A percentile compares a stretch with the other conserved stretches of the same genome.
Evolutionary conservation across 1,140 invertebrate species (phyloP).

Genomic region (Portunus trituberculatus): DNA sequence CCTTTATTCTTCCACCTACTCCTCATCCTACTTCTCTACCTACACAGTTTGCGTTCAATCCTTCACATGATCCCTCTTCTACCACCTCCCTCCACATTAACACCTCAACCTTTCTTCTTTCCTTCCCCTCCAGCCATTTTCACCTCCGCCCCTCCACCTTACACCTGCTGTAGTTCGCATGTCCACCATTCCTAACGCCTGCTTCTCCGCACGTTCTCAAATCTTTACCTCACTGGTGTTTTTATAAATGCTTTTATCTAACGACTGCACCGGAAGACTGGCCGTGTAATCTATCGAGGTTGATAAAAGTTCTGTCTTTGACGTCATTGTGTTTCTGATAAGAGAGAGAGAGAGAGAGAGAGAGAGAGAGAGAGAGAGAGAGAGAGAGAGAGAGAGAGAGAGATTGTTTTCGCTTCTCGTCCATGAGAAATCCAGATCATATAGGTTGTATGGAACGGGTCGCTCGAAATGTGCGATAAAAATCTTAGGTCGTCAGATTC

Average conservation of each 20-base stretch:
- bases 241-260: not conserved
- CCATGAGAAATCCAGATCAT: not conserved
- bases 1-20: not conserved
- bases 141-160: too few relatives aligned
- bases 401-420: too few relatives aligned
- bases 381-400: not conserved
- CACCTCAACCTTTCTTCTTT: not conserved
- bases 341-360: slow-evolving; percentile 37
- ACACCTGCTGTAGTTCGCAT: too few relatives aligned
- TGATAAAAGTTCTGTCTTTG: not conserved
- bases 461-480: not conserved
- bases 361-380: slow-evolving; percentile 45
- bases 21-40: not conserved
- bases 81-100: not conserved
- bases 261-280: not conserved
- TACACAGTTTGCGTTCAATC: not conserved
- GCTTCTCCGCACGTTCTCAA: not conserved
- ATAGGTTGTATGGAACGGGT: not conserved
- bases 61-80: not conserved
- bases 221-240: too few relatives aligned
- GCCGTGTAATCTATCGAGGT: not conserved
- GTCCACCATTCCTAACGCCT: not conserved
- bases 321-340: not conserved
- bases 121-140: not conserved
- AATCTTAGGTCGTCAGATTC: not conserved